Evolutionary conservation across 2,113 vertebrate genomes (phyloP).

Genomic region (Elephantulus edwardii): DNA sequence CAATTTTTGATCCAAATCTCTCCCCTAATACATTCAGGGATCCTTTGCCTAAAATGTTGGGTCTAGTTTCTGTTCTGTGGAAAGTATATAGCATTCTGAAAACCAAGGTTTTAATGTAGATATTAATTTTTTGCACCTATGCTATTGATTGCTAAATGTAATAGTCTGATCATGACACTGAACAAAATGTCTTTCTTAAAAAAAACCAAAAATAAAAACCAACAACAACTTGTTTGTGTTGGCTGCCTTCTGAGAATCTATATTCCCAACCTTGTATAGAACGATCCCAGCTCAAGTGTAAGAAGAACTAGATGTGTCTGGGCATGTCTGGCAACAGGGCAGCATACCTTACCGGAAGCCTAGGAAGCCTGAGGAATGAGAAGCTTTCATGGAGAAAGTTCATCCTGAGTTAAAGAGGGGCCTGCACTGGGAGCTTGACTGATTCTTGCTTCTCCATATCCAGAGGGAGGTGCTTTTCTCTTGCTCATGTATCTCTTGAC

Average conservation of each 20-base stretch:
- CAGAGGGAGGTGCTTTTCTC: background rate
- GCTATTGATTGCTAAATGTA: no score
- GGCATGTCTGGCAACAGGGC: constrained; percentile 1
- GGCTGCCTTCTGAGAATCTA: constrained; percentile 17
- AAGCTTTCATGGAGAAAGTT: constrained; percentile 36
- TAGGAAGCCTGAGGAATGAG: constrained; percentile 40
- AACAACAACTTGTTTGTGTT: background rate
- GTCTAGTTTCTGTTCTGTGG: no score
- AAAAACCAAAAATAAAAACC: no score
- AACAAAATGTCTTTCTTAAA: no score
- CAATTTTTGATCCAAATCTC: background rate
- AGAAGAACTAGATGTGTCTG: constrained; percentile 27
- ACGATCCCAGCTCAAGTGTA: background rate
- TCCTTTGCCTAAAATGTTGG: background rate
- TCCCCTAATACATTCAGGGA: background rate
- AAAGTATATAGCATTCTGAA: no score
- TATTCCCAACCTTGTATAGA: background rate
- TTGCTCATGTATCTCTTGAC: background rate
- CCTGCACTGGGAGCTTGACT: background rate
- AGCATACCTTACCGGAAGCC: background rate
- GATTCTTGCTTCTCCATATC: constrained; percentile 11
- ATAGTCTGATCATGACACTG: no score
- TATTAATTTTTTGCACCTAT: no score
- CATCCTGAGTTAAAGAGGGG: background rate
- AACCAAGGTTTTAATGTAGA: no score